A percentile compares a stretch with the other conserved stretches of the same genome.
Evolutionary conservation across 2,113 vertebrate species (phyloP).

Genomic region (Pelecanus crispus): DNA sequence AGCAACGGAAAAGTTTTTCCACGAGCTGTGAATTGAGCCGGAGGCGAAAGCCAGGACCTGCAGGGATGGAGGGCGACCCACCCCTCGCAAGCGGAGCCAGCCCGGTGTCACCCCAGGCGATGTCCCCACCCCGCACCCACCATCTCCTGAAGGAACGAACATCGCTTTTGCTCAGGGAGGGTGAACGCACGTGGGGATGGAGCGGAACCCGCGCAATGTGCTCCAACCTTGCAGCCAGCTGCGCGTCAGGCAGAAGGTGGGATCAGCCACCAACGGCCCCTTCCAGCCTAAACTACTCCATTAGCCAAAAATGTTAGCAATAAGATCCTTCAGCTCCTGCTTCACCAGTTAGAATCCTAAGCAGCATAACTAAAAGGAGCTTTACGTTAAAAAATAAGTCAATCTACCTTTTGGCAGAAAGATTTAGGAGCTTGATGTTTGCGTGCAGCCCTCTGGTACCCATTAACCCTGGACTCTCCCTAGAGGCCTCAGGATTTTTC

Average conservation of each 20-base stretch:
- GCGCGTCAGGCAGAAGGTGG: not conserved
- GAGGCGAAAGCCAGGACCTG: not conserved
- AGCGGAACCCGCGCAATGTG: accelerated
- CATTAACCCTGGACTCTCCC: not conserved
- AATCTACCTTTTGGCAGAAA: not conserved
- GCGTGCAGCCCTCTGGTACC: accelerated
- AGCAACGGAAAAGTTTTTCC: not conserved
- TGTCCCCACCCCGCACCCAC: accelerated
- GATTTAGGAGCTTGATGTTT: not conserved
- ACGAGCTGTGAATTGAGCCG: not conserved
- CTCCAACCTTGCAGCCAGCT: not conserved
- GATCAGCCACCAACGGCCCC: accelerated
- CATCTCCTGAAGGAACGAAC: not conserved
- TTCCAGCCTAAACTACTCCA: not conserved
- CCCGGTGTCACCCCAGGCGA: not conserved
- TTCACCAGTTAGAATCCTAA: not conserved
- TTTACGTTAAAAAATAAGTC: not conserved
- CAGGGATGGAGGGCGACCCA: not conserved
- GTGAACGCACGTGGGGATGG: accelerated
- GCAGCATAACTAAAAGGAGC: not conserved
- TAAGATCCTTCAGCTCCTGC: not conserved
- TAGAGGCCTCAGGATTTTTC: not conserved
- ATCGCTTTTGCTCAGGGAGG: not conserved
- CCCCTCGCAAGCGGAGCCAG: not conserved
- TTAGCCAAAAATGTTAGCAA: not conserved